phyloP scores from a whole-genome alignment of 2,888 invertebrate genomes.

The Diloba caeruleocephala region DNA sequence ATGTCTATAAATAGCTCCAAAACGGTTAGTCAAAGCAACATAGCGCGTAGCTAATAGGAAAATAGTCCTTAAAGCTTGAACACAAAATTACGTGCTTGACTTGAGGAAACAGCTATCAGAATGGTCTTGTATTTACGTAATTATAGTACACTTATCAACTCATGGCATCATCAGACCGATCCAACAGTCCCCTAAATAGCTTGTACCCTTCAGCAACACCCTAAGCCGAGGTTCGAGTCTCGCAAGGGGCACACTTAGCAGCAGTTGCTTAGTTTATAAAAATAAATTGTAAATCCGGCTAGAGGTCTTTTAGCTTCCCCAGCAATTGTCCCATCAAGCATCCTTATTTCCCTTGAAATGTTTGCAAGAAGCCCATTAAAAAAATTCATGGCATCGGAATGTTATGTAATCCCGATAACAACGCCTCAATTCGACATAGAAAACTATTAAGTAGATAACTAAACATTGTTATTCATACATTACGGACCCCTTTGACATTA shows the following conservation, averaged over 20 bases:
- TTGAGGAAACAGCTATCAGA: slow-evolving; percentile 31
- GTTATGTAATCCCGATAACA: slow-evolving; percentile 19
- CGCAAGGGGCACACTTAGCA: too few species aligned
- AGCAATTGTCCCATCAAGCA: too few species aligned
- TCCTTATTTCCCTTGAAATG: too few species aligned
- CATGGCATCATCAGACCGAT: too few species aligned
- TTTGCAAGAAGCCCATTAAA: too few species aligned
- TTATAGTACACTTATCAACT: slow-evolving; percentile 27
- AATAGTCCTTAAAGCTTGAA: slow-evolving; percentile 13
- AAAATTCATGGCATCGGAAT: slow-evolving; percentile 34
- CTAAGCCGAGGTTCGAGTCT: too few species aligned
- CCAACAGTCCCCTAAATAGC: too few species aligned
- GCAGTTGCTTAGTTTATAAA: too few species aligned
- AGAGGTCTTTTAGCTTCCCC: too few species aligned
- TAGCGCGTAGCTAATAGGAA: slow-evolving; percentile 12
- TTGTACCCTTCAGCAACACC: too few species aligned
- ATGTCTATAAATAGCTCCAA: slow-evolving; percentile 9
- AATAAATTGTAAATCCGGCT: too few species aligned
- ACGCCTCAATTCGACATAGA: slow-evolving; percentile 20
- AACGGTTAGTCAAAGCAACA: slow-evolving; percentile 1
- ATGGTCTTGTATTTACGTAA: slow-evolving; percentile 22
- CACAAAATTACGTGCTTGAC: slow-evolving; percentile 28
- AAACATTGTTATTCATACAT: slow-evolving; percentile 17
- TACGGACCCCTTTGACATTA: slow-evolving; percentile 57
- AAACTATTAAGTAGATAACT: slow-evolving; percentile 31